A percentile compares a stretch with the other conserved stretches of the same genome.
Conservation (phyloP, 2,113 vertebrate species). For the Hippopotamus amphibius region DNA sequence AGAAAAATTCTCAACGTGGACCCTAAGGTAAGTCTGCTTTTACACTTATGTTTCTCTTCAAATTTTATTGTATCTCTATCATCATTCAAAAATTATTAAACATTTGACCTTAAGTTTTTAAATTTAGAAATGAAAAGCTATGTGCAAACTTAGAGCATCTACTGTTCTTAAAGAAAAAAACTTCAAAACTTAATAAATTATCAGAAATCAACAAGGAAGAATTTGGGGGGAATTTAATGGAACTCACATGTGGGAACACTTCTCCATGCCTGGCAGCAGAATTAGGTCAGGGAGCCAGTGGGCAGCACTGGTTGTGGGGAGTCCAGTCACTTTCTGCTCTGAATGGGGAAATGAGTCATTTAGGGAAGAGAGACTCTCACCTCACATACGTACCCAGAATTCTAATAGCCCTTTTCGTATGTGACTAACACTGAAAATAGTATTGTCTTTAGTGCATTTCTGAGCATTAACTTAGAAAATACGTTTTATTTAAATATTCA, state of each 20-base stretch:
- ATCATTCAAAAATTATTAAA: constrained; percentile 38
- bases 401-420: background rate
- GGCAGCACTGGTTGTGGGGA: background rate
- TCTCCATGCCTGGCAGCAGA: background rate
- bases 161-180: background rate
- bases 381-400: background rate
- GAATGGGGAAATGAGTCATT: background rate
- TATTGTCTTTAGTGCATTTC: background rate
- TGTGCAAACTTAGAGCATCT: constrained; percentile 17
- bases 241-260: background rate
- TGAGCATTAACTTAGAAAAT: constrained; percentile 24
- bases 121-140: background rate
- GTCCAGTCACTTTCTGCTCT: background rate
- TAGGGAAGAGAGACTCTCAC: background rate
- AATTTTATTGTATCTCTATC: background rate
- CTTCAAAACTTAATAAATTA: background rate
- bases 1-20: constrained; percentile 92
- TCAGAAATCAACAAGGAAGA: background rate
- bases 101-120: background rate
- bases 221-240: background rate
- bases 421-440: background rate
- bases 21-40: constrained; percentile 87
- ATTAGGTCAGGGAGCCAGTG: background rate
- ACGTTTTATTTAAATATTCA: constrained; percentile 4
- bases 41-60: background rate